Base-by-base conservation (phyloP, 2,888 invertebrate species). In the Brachynemurus nebulosus region DNA sequence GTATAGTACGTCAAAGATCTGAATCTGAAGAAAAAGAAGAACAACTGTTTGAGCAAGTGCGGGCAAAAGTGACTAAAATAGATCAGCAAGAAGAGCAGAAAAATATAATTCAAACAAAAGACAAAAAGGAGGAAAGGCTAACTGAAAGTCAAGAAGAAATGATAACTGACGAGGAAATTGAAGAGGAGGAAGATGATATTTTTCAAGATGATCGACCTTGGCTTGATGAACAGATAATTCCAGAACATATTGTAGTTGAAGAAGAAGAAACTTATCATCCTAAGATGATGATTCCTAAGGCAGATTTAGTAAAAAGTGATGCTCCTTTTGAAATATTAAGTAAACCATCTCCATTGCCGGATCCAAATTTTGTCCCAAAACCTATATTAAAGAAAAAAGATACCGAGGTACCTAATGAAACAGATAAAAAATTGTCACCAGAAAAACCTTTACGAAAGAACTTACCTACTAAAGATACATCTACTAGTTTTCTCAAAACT, bases 361-460 rank as follows among this genome's bases (percentile, higher is more conserved):
- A 78, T 59, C 78, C 81, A 0, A 79, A 77, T 59, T 77, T 80
- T 55, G 63, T 80, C 23, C 86, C 86, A 1, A 86, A 86, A 59
- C 86, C 86, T 0, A 86, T 86, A 53, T 58, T 86, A 11, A 86
- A 86, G 57, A 70, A 73, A 44, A 67, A 71, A 45, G 71, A 70
- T 50, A 54, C 59, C 20, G 61, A 68, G 36, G 44, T 51, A n/a
- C 47, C 47, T 18, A 37, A 19, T 45, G 45, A 41, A 36, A 39
- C 37, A 45, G 19, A 45, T 43, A 47, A 52, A 30, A 50, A 49
- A 46, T 45, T 45, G 46, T 33, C 47, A 25, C 50, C 51, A 19
- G 51, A 49, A 33, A 50, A 51, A 35, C 50, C 54, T 21, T 48
- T 47, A 33, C 48, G 47, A 14, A 45, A 42, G 17, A 19, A 18